Percentiles rank a stretch among this genome's conserved stretches.
Conservation (phyloP, 2,113 vertebrate species). For the Columba livia region DNA sequence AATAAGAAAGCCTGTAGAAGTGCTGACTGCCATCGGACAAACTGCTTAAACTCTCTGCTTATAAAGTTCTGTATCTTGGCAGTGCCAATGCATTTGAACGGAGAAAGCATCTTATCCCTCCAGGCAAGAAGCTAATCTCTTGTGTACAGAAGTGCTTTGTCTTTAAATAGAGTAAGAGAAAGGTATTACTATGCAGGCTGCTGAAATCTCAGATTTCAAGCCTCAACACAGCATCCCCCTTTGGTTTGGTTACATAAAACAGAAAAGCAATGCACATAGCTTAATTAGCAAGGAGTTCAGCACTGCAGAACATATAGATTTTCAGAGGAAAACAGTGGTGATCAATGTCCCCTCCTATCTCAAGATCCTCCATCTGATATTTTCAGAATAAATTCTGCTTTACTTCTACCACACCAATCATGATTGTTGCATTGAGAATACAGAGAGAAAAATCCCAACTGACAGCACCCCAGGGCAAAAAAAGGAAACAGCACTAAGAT, state of each 20-base stretch:
- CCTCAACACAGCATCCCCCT: background rate
- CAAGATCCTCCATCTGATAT: background rate
- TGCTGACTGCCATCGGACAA: background rate
- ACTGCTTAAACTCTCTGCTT: background rate
- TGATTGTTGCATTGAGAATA: background rate
- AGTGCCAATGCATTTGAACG: background rate
- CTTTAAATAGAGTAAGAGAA: background rate
- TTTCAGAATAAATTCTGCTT: background rate
- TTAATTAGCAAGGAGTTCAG: slow-evolving; percentile 9
- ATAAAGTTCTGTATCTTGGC: background rate
- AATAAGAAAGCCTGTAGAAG: background rate
- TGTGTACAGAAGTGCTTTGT: background rate
- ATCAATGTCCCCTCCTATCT: background rate
- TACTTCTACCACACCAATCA: background rate
- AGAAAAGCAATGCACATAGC: background rate
- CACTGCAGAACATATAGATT: background rate
- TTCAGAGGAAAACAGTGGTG: background rate
- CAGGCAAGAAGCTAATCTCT: background rate
- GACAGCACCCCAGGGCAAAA: background rate
- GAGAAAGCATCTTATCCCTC: background rate
- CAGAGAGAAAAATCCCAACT: background rate
- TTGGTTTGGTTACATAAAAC: background rate
- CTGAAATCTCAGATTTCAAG: background rate
- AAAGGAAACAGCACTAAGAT: background rate
- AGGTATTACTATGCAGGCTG: background rate